Conservation (phyloP, 2,797 vertebrate genomes). For the Oreochromis mossambicus region DNA sequence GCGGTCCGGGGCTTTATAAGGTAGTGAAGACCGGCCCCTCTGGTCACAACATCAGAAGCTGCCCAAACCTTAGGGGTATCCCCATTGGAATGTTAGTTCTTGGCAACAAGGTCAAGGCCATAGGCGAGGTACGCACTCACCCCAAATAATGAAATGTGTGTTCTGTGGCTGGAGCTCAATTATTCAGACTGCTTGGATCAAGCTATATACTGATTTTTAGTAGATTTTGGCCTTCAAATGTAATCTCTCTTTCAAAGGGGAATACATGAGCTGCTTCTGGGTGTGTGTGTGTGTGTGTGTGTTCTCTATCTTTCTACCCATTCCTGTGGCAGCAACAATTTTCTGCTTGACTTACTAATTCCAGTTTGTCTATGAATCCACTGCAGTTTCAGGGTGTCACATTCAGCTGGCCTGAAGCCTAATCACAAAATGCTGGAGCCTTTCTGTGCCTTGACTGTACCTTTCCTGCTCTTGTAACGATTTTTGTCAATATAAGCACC, state of each 20-base stretch:
- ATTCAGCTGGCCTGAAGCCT: slow-evolving; percentile 33
- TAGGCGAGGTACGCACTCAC: slow-evolving; percentile 94
- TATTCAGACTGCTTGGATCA: slow-evolving; percentile 69
- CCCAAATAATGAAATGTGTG: slow-evolving; percentile 72
- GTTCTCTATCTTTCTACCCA: slow-evolving; percentile 56
- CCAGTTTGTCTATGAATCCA: slow-evolving; percentile 38
- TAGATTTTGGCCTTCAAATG: slow-evolving; percentile 49
- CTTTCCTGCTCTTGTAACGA: slow-evolving; percentile 53
- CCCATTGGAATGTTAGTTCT: slow-evolving; percentile 99
- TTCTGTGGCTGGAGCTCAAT: slow-evolving; percentile 83
- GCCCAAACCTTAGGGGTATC: slow-evolving; percentile 99
- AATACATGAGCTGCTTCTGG: slow-evolving; percentile 58
- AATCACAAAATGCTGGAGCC: slow-evolving; percentile 58
- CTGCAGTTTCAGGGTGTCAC: slow-evolving; percentile 45
- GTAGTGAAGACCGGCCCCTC: slow-evolving; percentile 99
- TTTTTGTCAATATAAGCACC: slow-evolving; percentile 40
- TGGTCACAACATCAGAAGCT: slow-evolving; percentile 99
- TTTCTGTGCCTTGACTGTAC: slow-evolving; percentile 48
- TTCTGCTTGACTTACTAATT: slow-evolving; percentile 52
- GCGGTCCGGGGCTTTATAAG: slow-evolving; percentile 99
- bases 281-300: slow-evolving; percentile 41
- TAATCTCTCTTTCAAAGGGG: slow-evolving; percentile 45
- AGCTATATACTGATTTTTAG: slow-evolving; percentile 35
- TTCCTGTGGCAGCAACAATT: slow-evolving; percentile 62
- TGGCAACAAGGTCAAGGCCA: slow-evolving; percentile 99